phyloP scores from a whole-genome alignment of 2,888 invertebrate genomes.

The Ophion ellenae region DNA sequence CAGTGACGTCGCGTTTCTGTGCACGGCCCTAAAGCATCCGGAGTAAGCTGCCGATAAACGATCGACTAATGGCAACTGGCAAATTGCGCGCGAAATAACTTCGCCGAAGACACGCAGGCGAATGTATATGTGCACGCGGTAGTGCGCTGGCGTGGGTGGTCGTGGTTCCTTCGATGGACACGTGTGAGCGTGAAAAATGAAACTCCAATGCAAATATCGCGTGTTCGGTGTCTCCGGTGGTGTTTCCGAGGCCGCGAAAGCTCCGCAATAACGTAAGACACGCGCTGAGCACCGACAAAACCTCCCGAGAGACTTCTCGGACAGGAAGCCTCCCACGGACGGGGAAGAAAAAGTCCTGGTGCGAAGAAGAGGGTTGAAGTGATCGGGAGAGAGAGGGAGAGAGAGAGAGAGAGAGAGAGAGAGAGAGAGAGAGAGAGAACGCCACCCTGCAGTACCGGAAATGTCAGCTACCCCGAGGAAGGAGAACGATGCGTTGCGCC shows the following conservation, averaged over 20 bases:
- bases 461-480: conserved; percentile 55
- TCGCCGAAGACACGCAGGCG: conserved; percentile 21
- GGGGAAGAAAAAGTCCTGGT: not conserved
- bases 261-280: conserved; percentile 12
- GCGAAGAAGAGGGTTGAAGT: not conserved
- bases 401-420: not conserved
- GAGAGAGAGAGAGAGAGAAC: not conserved
- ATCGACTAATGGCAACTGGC: conserved; percentile 74
- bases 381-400: not conserved
- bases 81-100: conserved; percentile 69
- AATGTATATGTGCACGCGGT: not conserved
- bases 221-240: conserved; percentile 33
- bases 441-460: conserved; percentile 60
- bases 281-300: not conserved
- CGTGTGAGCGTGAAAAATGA: conserved; percentile 22
- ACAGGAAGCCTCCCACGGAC: not conserved
- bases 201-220: conserved; percentile 21
- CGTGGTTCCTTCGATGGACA: not conserved
- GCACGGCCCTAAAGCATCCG: conserved; percentile 14
- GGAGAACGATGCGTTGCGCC: conserved; percentile 62
- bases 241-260: conserved; percentile 12
- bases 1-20: not conserved
- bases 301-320: conserved; percentile 1
- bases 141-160: not conserved
- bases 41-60: conserved; percentile 72